phyloP scores from a whole-genome alignment of 2,113 vertebrate species.

The Ornithorhynchus anatinus region DNA sequence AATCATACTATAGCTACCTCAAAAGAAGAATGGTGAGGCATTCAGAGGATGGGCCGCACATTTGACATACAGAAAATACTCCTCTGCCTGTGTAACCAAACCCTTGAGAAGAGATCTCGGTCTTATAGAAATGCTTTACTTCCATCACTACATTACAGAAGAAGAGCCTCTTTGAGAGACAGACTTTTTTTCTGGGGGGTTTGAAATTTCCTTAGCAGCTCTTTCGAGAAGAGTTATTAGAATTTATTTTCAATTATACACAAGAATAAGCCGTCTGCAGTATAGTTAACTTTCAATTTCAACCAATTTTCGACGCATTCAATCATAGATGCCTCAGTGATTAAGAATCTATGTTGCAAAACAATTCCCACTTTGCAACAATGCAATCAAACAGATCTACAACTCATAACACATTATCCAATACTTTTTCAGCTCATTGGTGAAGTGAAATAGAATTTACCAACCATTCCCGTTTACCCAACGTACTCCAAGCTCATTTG shows the following conservation, averaged over 20 bases:
- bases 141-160: conserved; percentile 28
- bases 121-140: conserved; percentile 29
- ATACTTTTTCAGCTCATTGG: conserved; percentile 74
- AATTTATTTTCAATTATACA: conserved; percentile 89
- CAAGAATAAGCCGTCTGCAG: conserved; percentile 80
- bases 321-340: conserved; percentile 83
- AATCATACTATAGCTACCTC: no score
- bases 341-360: conserved; percentile 86
- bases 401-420: conserved; percentile 78
- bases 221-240: conserved; percentile 80
- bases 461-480: conserved; percentile 60
- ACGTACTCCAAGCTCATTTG: conserved; percentile 68
- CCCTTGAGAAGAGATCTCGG: not conserved
- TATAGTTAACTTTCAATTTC: conserved; percentile 84
- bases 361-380: conserved; percentile 84
- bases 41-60: no score
- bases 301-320: conserved; percentile 80
- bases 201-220: conserved; percentile 71
- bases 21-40: no score
- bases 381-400: conserved; percentile 83
- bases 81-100: conserved; percentile 3
- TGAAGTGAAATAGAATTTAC: conserved; percentile 74
- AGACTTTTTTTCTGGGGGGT: conserved; percentile 10
- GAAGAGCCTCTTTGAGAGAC: conserved; percentile 31
- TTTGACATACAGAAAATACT: no score